Base-by-base conservation (phyloP, 2,113 vertebrate genomes). In the Halichoeres trimaculatus region DNA sequence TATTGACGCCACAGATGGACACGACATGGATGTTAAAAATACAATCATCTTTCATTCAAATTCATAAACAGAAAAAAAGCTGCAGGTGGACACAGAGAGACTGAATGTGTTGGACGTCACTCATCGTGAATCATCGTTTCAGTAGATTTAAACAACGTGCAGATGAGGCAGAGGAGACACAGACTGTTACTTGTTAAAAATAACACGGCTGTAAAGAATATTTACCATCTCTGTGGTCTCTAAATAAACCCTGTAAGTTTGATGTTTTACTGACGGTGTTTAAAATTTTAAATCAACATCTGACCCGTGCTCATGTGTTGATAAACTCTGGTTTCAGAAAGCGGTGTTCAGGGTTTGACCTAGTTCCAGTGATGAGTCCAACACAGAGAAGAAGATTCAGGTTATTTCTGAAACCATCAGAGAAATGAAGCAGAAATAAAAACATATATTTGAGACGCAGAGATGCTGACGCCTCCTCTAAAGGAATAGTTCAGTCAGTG, bases 1-100 rank as follows among this genome's bases (percentile, higher is more conserved):
- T 89, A 80, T 85, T 84, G 11, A 77, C 26, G 66, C 0, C 22
- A 70, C 9, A 26, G 11, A 17, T 14, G 1, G 4, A 19, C 1
- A 26, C 0, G 16, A 41, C 12, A 24, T 20, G 9, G 10, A 1
- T 3, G 19, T 47, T n/a, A 22, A 16, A 59, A 59, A 67, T 52
- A 54, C 17, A 30, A 10, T 20, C 3, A 22, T 0, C 0, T 30
- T 5, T 0, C 2, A 35, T 2, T 8, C 0, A 20, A 17, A 9
- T 55, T 35, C 5, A 75, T 41, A 48, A 57, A 70, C 9, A 36
- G 23, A 35, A 56, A 1, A 6, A 3, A 38, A 0, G 17, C 6
- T 16, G 7, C 22, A 52, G 35, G 9, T 40, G 24, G 12, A 40
- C 0, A 12, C 30, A 30, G 6, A 30, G 6, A 30, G 30, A 30